Percentiles rank a stretch among this genome's conserved stretches.
These are phyloP conservation scores for Drosophila malerkotliana DNA, from an alignment of 1,140 invertebrate genomes.

Conservation along the genomic window DNA sequence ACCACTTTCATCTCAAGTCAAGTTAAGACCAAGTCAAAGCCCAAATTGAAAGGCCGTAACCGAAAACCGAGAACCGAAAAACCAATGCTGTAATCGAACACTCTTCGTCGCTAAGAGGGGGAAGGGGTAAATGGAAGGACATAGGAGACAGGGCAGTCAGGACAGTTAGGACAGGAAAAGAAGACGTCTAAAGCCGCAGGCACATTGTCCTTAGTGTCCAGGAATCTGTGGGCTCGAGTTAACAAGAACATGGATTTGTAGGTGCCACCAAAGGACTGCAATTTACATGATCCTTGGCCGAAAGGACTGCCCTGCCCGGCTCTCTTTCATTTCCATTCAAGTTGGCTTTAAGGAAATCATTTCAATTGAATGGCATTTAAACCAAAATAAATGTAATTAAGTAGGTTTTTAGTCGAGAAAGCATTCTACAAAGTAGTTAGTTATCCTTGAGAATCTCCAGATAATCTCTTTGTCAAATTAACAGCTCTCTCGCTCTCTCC, in stretches of 20 bases:
- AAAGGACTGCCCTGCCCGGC: neutral
- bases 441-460: neutral
- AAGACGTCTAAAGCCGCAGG: constrained; percentile 8
- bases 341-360: neutral
- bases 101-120: neutral
- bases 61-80: constrained; percentile 48
- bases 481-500: neutral
- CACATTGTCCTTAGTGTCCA: constrained; percentile 26
- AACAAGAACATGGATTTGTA: neutral
- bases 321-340: neutral
- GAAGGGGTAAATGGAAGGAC: neutral
- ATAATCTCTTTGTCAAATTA: neutral
- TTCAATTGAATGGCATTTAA: neutral
- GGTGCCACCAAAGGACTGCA: neutral
- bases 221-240: constrained; percentile 10
- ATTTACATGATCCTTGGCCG: neutral
- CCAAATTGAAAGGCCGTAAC: constrained; percentile 53
- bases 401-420: neutral
- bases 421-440: neutral
- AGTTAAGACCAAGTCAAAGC: constrained; percentile 31
- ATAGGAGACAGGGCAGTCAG: neutral
- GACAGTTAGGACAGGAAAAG: neutral
- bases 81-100: constrained; percentile 54
- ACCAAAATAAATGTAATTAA: neutral
- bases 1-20: constrained; percentile 55